A percentile compares a stretch with the other conserved stretches of the same genome.
These are phyloP conservation scores for Pantherophis alleghaniensis DNA, from an alignment of 2,797 vertebrate species.

Conservation along the genomic window DNA sequence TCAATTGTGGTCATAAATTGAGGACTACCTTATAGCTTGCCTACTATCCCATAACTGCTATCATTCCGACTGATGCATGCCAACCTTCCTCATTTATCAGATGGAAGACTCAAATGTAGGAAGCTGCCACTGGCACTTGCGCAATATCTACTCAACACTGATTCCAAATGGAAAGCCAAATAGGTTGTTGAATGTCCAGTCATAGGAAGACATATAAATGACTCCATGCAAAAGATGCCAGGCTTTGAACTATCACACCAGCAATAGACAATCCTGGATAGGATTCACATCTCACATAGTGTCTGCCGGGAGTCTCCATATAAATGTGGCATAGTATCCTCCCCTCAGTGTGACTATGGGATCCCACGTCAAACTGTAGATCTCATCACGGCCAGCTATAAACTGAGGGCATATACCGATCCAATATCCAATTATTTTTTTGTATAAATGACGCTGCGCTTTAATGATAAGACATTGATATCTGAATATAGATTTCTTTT, in stretches of 20 bases:
- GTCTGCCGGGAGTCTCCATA: background rate
- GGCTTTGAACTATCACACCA: background rate
- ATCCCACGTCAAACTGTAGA: background rate
- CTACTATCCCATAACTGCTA: background rate
- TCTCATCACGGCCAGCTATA: background rate
- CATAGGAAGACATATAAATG: background rate
- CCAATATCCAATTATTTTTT: background rate
- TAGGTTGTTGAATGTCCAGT: background rate
- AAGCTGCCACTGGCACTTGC: background rate
- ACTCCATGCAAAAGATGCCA: background rate
- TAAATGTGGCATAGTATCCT: background rate
- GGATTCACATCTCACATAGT: background rate
- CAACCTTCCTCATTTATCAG: background rate
- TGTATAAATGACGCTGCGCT: background rate
- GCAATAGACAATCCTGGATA: background rate
- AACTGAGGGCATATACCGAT: background rate
- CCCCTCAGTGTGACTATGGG: background rate
- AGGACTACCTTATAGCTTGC: too few relatives aligned
- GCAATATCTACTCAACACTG: background rate
- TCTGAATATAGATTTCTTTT: background rate
- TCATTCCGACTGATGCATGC: fast-evolving
- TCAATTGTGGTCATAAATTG: too few relatives aligned
- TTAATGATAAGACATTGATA: background rate
- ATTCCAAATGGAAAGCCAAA: background rate
- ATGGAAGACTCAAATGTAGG: background rate